Conservation (phyloP, 2,888 invertebrate species). For the Stenichneumon culpator region DNA sequence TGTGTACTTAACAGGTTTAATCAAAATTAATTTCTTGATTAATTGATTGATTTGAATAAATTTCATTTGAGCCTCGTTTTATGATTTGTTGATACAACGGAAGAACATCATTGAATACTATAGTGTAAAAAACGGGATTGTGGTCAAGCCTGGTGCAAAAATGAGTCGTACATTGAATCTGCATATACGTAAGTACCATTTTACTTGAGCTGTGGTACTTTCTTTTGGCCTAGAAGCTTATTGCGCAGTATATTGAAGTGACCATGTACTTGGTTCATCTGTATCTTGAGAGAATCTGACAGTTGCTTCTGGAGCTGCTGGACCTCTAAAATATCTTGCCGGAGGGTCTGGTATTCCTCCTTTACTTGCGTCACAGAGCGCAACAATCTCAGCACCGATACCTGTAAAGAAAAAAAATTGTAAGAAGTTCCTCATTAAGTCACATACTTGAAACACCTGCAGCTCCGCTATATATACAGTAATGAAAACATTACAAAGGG, state of each 20-base stretch:
- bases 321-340: constrained; percentile 92
- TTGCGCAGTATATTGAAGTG: constrained; percentile 91
- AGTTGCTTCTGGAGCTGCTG: constrained; percentile 93
- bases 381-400: constrained; percentile 91
- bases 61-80: constrained; percentile 33
- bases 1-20: constrained; percentile 26
- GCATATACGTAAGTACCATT: neutral
- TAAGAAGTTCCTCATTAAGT: neutral
- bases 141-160: constrained; percentile 36
- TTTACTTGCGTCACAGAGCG: constrained; percentile 91
- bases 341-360: constrained; percentile 92
- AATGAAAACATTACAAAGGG: neutral
- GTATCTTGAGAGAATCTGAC: constrained; percentile 90
- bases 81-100: constrained; percentile 1
- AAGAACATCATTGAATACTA: constrained; percentile 32
- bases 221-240: constrained; percentile 87
- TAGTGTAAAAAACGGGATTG: constrained; percentile 29
- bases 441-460: neutral
- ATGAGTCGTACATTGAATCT: neutral
- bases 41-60: neutral
- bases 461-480: neutral
- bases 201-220: constrained; percentile 80
- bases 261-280: constrained; percentile 90
- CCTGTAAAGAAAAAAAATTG: constrained; percentile 82
- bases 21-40: neutral